phyloP scores from a whole-genome alignment of 2,888 invertebrate genomes.

The Cordilura impudica region DNA sequence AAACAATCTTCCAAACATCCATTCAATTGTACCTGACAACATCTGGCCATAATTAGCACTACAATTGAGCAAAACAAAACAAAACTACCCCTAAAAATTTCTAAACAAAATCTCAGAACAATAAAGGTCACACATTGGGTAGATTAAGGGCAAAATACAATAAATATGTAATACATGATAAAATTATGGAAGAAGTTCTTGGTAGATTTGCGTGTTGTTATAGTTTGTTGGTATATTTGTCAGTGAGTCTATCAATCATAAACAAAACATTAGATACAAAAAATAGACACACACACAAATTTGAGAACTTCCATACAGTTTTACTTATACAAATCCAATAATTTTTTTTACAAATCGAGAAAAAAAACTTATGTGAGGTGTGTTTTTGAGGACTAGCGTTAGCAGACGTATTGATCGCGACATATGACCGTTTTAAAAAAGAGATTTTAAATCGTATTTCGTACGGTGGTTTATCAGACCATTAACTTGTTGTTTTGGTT shows the following conservation, averaged over 20 bases:
- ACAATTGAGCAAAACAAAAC: neutral
- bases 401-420: constrained; percentile 35
- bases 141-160: constrained; percentile 33
- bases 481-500: neutral
- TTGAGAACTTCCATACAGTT: constrained; percentile 33
- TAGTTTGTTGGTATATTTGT: constrained; percentile 4
- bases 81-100: constrained; percentile 42
- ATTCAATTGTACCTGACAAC: constrained; percentile 58
- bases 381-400: constrained; percentile 40
- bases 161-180: neutral
- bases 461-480: too few relatives aligned
- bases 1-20: neutral
- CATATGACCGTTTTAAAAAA: constrained; percentile 21
- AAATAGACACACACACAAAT: constrained; percentile 30
- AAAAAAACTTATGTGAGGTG: constrained; percentile 48
- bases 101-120: neutral
- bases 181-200: neutral
- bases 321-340: neutral
- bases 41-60: constrained; percentile 63
- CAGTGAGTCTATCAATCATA: constrained; percentile 50
- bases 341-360: neutral
- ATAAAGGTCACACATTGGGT: constrained; percentile 36
- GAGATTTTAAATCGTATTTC: too few relatives aligned
- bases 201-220: constrained; percentile 7
- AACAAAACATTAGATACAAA: constrained; percentile 20